Base-by-base conservation (phyloP, 2,888 invertebrate species). In the Conops quadrifasciatus region DNA sequence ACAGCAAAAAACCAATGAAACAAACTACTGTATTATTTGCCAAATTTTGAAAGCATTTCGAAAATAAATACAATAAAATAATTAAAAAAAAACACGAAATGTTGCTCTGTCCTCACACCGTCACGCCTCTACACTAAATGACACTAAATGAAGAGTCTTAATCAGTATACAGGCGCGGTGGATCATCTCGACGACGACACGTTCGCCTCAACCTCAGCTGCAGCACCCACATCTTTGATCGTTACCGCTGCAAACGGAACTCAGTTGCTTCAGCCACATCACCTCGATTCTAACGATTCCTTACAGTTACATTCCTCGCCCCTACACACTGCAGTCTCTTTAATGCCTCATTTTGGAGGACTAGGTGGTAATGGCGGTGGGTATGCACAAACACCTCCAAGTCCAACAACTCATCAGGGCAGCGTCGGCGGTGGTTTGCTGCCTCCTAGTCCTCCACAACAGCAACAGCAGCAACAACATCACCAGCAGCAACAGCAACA, bases 311-410 rank as follows among this genome's bases (percentile, higher is more conserved):
- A 65, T 28, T 65, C 65, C 19, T 58, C 77, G 72, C 76, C 76
- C 66, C 47, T 66, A 26, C 36, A 56, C 64, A 45, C 64, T 62
- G 53, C 64, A 47, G 16, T 70, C 16, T 56, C 73, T 47, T 66
- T 75, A 28, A 85, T 85, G 85, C 85, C 85, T 74, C 85, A 85
- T 79, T 85, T 86, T 79, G 85, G 85, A 75, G 89, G 91, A 75
- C 89, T 79, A 67, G 79, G 75, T 43, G 77, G 76, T 26, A 72
- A 73, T 30, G 75, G 74, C n/a, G 78, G 78, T 71, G 78, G 90
- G 72, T 91, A 92, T 79, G 91, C 94, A 86, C 94, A 93, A 85
- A 93, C 94, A 73, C 94, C 95, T 76, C 92, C 93, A 71, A 92
- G 92, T 78, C 93, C 93, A 73, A 90, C 91, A 74, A 86, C 87